Evolutionary conservation across 2,888 invertebrate genomes (phyloP).

Genomic region (Patella pellucida): DNA sequence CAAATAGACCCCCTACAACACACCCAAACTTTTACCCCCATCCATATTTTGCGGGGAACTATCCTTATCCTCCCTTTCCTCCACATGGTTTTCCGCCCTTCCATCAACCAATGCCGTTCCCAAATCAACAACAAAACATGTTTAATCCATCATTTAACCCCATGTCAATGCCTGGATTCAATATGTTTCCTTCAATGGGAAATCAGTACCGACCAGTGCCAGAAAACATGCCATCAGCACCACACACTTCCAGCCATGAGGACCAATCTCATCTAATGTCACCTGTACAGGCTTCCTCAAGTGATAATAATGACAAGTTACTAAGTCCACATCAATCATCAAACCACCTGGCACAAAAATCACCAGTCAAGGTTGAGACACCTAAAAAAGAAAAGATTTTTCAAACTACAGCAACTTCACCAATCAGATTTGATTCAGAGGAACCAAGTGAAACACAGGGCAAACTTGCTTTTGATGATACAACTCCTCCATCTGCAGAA

Average conservation of each 20-base stretch:
- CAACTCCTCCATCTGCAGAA: no score
- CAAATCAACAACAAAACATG: no score
- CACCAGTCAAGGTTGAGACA: not conserved
- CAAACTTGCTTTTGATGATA: no score
- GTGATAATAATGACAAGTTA: not conserved
- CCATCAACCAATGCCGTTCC: not conserved
- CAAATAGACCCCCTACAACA: not conserved
- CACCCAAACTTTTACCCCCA: not conserved
- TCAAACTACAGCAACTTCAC: not conserved
- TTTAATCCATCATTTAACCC: not conserved
- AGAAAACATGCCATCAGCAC: not conserved
- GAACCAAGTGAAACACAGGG: not conserved
- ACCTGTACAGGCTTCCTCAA: not conserved
- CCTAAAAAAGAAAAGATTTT: not conserved
- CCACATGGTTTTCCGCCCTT: not conserved
- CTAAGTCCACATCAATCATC: not conserved
- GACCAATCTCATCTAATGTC: not conserved
- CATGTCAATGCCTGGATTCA: not conserved
- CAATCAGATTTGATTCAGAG: not conserved
- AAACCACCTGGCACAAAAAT: not conserved
- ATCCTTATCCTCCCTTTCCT: not conserved
- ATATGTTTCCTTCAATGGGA: not conserved
- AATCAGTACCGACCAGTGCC: not conserved
- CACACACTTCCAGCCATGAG: not conserved
- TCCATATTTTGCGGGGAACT: not conserved